Percentiles rank a stretch among this genome's conserved stretches.
These are phyloP conservation scores for Ashinkailepas kermadecensis DNA, from an alignment of 2,888 invertebrate species.

Conservation along the genomic window DNA sequence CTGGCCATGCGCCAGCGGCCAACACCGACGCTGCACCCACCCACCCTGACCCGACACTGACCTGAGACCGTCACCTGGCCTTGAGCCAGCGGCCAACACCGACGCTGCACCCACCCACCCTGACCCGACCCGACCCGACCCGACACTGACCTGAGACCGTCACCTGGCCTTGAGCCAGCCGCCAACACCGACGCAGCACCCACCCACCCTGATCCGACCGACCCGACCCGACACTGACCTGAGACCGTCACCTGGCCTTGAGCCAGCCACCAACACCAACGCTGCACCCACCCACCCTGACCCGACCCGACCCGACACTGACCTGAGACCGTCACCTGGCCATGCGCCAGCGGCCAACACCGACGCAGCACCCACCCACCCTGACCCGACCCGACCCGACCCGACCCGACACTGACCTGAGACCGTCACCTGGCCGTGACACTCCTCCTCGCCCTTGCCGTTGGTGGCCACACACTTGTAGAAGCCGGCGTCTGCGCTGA, in stretches of 20 bases:
- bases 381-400: background rate
- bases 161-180: background rate
- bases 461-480: constrained; percentile 81
- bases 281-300: too few species aligned
- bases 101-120: background rate
- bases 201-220: background rate
- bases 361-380: background rate
- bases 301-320: background rate
- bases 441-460: constrained; percentile 65
- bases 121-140: background rate
- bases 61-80: constrained; percentile 71
- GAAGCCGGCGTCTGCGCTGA: constrained; percentile 64
- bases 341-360: background rate
- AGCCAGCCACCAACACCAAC: background rate
- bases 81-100: too few species aligned
- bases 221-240: too few species aligned
- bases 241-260: background rate
- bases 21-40: background rate
- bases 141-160: background rate
- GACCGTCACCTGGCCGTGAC: constrained; percentile 69
- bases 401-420: constrained; percentile 51
- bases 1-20: background rate
- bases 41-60: constrained; percentile 39
- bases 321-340: background rate
- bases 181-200: background rate